phyloP scores from a whole-genome alignment of 2,797 vertebrate genomes.

The Takifugu ocellatus region DNA sequence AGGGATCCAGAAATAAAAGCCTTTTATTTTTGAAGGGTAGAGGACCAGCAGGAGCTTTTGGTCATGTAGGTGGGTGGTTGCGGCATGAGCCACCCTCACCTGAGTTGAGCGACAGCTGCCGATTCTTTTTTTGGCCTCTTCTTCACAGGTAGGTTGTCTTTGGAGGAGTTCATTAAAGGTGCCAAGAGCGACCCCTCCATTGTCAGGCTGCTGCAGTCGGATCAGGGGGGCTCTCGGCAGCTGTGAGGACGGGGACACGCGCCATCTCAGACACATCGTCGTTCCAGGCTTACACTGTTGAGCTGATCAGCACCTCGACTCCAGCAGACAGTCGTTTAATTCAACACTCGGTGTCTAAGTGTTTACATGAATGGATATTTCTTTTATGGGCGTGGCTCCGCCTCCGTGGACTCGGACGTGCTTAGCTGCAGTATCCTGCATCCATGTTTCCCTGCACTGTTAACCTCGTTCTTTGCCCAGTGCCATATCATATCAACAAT shows the following conservation, averaged over 20 bases:
- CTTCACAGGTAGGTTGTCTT: slow-evolving; percentile 87
- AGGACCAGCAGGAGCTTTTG: not conserved
- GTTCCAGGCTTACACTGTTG: slow-evolving; percentile 21
- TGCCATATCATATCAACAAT: slow-evolving; percentile 75
- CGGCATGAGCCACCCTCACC: not conserved
- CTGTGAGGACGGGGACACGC: slow-evolving; percentile 73
- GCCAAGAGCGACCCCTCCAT: slow-evolving; percentile 98
- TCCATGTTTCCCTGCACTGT: not conserved
- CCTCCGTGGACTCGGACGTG: slow-evolving; percentile 43
- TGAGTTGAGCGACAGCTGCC: slow-evolving; percentile 7
- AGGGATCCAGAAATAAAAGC: too few species aligned
- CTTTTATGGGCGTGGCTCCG: slow-evolving; percentile 33
- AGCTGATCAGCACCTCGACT: slow-evolving; percentile 5
- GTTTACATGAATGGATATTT: slow-evolving; percentile 57
- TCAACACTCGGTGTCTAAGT: slow-evolving; percentile 44
- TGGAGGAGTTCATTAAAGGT: slow-evolving; percentile 98
- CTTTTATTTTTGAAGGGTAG: not conserved
- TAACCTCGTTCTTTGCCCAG: slow-evolving; percentile 39
- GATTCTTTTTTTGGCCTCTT: slow-evolving; percentile 2
- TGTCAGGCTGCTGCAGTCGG: slow-evolving; percentile 93
- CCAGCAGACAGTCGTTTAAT: slow-evolving; percentile 14
- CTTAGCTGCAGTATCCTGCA: slow-evolving; percentile 21
- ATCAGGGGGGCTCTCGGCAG: slow-evolving; percentile 88
- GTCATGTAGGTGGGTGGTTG: not conserved
- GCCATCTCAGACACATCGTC: not conserved